Conservation (phyloP, 2,113 vertebrate genomes). For the Aegithalos caudatus region DNA sequence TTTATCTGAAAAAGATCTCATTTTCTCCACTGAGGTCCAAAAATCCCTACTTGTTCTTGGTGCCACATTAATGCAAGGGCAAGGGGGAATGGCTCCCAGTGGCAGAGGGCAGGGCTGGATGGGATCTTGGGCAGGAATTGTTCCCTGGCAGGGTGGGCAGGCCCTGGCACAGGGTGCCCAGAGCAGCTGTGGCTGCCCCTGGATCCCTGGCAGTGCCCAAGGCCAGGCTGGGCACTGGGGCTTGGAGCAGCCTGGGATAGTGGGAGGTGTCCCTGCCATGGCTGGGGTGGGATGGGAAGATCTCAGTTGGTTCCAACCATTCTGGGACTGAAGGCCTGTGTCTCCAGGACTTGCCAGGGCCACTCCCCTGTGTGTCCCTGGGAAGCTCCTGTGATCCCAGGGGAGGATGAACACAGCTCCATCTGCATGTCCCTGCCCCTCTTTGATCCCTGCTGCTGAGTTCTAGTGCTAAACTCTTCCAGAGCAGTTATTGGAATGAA, state of each 20-base stretch:
- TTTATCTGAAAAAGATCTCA: background rate
- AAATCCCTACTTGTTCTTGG: background rate
- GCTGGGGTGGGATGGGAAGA: fast-evolving
- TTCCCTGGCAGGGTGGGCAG: background rate
- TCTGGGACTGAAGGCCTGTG: fast-evolving
- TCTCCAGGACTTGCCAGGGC: fast-evolving
- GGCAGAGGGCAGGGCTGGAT: background rate
- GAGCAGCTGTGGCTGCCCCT: background rate
- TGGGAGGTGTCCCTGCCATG: background rate
- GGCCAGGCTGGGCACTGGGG: background rate
- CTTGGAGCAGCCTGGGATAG: background rate
- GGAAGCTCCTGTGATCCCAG: fast-evolving
- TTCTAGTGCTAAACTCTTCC: background rate
- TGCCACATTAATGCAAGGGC: background rate
- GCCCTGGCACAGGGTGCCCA: background rate
- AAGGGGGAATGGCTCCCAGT: background rate
- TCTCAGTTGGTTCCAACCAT: background rate
- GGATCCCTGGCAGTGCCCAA: background rate
- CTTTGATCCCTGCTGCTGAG: background rate
- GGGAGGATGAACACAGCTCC: background rate
- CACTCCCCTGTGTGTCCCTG: background rate
- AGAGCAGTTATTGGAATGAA: background rate
- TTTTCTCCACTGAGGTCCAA: background rate
- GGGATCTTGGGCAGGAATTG: background rate
- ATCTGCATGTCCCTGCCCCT: fast-evolving